Conservation (phyloP, 2,888 invertebrate genomes). For the Pycnomerus fuliginosus region DNA sequence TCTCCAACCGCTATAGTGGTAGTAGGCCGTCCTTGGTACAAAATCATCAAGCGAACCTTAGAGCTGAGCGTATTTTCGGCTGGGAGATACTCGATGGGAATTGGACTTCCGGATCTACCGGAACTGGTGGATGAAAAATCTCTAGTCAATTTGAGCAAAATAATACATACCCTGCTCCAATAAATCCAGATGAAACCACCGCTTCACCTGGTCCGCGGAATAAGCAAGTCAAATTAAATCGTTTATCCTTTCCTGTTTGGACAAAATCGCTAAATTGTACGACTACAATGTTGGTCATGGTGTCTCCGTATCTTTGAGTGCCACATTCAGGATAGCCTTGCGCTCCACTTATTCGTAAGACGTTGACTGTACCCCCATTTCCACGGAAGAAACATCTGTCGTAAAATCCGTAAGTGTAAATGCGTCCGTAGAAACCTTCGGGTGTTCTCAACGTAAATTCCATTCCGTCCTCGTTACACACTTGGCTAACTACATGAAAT, state of each 20-base stretch:
- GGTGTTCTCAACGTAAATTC: conserved; percentile 86
- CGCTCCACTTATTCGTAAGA: conserved; percentile 81
- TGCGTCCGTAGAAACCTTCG: conserved; percentile 85
- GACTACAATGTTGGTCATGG: conserved; percentile 91
- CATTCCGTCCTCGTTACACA: conserved; percentile 93
- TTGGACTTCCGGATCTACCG: conserved; percentile 84
- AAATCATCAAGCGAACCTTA: conserved; percentile 78
- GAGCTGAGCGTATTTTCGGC: conserved; percentile 90
- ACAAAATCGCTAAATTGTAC: conserved; percentile 93
- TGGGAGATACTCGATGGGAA: conserved; percentile 88
- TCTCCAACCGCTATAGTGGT: conserved; percentile 93
- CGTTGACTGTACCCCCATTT: conserved; percentile 81
- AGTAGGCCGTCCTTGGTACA: conserved; percentile 88
- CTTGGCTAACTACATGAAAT: conserved; percentile 72
- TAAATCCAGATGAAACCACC: conserved; percentile 89
- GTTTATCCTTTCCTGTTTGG: conserved; percentile 85
- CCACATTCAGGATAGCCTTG: conserved; percentile 95
- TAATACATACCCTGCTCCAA: conserved; percentile 73
- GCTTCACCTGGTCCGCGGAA: conserved; percentile 91
- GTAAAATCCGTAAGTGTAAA: conserved; percentile 90
- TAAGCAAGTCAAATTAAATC: conserved; percentile 89
- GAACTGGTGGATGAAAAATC: too few relatives aligned
- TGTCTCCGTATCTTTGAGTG: conserved; percentile 82
- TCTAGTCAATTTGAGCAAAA: background rate
- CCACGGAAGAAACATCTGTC: conserved; percentile 90